Conservation (phyloP, 2,888 invertebrate genomes). For the Crepidodera aurea region DNA sequence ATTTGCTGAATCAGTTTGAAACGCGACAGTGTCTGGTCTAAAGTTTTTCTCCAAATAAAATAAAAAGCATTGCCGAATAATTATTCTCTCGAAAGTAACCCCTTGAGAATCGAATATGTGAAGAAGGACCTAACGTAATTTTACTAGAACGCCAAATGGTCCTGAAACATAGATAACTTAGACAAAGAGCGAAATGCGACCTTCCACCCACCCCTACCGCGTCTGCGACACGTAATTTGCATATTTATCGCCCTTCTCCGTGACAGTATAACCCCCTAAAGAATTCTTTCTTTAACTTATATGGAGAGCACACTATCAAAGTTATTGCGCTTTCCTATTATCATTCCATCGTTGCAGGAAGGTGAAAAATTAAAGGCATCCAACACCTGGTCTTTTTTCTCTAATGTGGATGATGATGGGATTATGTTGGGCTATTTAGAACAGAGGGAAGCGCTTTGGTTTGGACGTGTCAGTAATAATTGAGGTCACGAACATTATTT, state of each 20-base stretch:
- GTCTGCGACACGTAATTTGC: conserved; percentile 24
- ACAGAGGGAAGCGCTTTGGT: background rate
- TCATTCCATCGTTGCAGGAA: conserved; percentile 8
- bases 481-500: too few relatives aligned
- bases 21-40: too few relatives aligned
- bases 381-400: background rate
- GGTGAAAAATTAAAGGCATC: conserved; percentile 13
- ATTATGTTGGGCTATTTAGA: background rate
- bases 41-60: background rate
- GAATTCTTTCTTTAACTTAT: conserved; percentile 25
- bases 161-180: conserved; percentile 26
- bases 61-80: background rate
- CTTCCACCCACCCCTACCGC: conserved; percentile 10
- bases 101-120: conserved; percentile 13
- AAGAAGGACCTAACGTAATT: conserved; percentile 15
- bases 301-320: conserved; percentile 26
- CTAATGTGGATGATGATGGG: background rate
- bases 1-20: too few relatives aligned
- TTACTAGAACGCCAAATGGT: conserved; percentile 18
- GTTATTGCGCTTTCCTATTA: conserved; percentile 13
- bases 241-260: conserved; percentile 23
- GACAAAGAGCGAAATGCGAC: conserved; percentile 22
- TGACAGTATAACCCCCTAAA: conserved; percentile 23
- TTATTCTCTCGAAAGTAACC: conserved; percentile 1
- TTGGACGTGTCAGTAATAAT: background rate